phyloP scores from a whole-genome alignment of 2,888 invertebrate genomes.

The Megamerina dolium region DNA sequence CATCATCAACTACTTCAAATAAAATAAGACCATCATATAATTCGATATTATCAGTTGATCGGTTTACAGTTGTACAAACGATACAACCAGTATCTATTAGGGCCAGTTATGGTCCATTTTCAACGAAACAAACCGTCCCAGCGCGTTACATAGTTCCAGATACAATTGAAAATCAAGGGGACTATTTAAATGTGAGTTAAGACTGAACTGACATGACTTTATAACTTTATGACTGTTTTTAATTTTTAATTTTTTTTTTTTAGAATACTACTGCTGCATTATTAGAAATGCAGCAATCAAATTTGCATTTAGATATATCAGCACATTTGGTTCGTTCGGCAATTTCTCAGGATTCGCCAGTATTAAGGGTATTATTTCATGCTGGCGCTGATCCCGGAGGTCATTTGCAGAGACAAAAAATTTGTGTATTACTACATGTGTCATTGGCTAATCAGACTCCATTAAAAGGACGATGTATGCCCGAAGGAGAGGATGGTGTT shows the following conservation, averaged over 20 bases:
- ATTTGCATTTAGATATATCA: slow-evolving; percentile 80
- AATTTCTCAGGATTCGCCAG: slow-evolving; percentile 82
- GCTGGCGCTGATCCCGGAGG: slow-evolving; percentile 82
- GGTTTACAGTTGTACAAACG: slow-evolving; percentile 87
- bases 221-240: not conserved
- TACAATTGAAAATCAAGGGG: slow-evolving; percentile 59
- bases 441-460: slow-evolving; percentile 57
- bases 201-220: not conserved
- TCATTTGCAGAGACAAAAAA: slow-evolving; percentile 68
- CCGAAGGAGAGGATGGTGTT: slow-evolving; percentile 87
- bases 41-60: slow-evolving; percentile 73
- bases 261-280: slow-evolving; percentile 51
- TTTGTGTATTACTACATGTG: slow-evolving; percentile 76
- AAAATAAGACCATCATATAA: slow-evolving; percentile 49
- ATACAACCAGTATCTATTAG: slow-evolving; percentile 85
- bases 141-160: slow-evolving; percentile 82
- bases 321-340: slow-evolving; percentile 86
- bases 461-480: slow-evolving; percentile 85
- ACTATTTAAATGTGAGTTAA: slow-evolving; percentile 42
- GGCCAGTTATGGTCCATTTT: slow-evolving; percentile 91
- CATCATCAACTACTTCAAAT: slow-evolving; percentile 30
- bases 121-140: slow-evolving; percentile 90
- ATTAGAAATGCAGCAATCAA: slow-evolving; percentile 61
- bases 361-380: slow-evolving; percentile 88
- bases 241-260: slow-evolving; percentile 4